Conservation (phyloP, 2,113 vertebrate genomes). For the Pedionomus torquatus region DNA sequence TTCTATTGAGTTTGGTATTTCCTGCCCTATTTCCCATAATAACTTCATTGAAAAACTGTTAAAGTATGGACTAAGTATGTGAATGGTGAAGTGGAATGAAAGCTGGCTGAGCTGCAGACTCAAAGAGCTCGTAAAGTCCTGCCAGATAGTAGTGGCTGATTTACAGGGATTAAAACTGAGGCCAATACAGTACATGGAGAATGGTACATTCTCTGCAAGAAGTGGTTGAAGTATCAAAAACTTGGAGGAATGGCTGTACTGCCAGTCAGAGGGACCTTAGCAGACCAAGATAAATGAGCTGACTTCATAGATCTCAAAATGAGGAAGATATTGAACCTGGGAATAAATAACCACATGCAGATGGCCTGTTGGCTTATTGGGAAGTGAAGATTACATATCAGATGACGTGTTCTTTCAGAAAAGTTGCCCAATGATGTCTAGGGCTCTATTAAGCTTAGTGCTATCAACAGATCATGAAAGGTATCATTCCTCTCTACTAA, state of each 20-base stretch:
- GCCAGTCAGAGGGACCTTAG: accelerated
- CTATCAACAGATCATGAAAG: not conserved
- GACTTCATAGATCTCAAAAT: not conserved
- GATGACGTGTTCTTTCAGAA: not conserved
- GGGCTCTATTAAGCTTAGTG: not conserved
- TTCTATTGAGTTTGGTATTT: not conserved
- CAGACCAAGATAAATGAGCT: not conserved
- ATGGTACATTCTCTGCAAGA: not conserved
- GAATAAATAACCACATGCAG: not conserved
- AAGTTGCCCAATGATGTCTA: not conserved
- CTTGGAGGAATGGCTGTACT: not conserved
- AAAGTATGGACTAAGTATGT: not conserved
- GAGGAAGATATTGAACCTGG: not conserved
- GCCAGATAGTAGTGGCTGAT: not conserved
- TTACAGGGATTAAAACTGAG: too few species aligned
- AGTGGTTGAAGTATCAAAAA: not conserved
- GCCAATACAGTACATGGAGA: not conserved
- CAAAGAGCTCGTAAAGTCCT: not conserved
- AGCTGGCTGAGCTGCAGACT: not conserved
- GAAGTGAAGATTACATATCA: not conserved
- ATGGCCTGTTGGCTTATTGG: not conserved
- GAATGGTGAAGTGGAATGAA: not conserved
- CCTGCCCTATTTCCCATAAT: not conserved
- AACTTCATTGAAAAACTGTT: not conserved
- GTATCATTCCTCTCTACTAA: not conserved